A percentile compares a stretch with the other conserved stretches of the same genome.
These are phyloP conservation scores for Dendrolimus houi DNA, from an alignment of 2,888 invertebrate species.

Conservation along the genomic window DNA sequence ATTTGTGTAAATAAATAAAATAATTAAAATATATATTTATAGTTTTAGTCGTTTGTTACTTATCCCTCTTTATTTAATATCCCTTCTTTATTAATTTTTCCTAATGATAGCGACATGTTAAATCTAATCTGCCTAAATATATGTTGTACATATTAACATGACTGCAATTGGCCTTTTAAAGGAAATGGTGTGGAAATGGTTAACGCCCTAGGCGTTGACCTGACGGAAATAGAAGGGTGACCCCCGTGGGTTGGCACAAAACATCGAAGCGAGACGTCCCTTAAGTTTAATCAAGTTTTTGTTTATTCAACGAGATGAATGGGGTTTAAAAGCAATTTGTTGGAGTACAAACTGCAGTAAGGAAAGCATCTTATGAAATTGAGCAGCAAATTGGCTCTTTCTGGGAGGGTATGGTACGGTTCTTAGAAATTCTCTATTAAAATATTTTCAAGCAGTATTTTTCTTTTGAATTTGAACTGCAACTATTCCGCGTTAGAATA, in stretches of 20 bases:
- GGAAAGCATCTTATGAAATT: conserved; percentile 9
- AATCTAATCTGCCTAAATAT: not conserved
- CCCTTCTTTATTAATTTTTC: no score
- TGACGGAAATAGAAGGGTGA: conserved; percentile 34
- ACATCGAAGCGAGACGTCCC: conserved; percentile 13
- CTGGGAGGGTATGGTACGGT: no score
- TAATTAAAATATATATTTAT: no score
- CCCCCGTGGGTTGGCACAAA: conserved; percentile 9
- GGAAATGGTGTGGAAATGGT: conserved; percentile 63
- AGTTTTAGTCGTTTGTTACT: no score
- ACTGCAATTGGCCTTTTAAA: conserved; percentile 30
- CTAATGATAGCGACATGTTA: not conserved
- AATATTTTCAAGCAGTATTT: no score
- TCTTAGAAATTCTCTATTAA: no score
- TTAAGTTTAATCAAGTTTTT: conserved; percentile 4
- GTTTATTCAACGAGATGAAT: conserved; percentile 3
- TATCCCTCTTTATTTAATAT: no score
- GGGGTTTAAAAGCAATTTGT: not conserved
- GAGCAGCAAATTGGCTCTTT: not conserved
- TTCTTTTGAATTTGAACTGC: no score
- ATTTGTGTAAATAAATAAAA: no score
- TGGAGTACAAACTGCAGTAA: conserved; percentile 9
- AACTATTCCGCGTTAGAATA: no score
- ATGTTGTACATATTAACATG: conserved; percentile 15
- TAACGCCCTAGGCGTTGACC: conserved; percentile 59